phyloP scores from a whole-genome alignment of 2,888 invertebrate species.

The Eucera pruinosa region DNA sequence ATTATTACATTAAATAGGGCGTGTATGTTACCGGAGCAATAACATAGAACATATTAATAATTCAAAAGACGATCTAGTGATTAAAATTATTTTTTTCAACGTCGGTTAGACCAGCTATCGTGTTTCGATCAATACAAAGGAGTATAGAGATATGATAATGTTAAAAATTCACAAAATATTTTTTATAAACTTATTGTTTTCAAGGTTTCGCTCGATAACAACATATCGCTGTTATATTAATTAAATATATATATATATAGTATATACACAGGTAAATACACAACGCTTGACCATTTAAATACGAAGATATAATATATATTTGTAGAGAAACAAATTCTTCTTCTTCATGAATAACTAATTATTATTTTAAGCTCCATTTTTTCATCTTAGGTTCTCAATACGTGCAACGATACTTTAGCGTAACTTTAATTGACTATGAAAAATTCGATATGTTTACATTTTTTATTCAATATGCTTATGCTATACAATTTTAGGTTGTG shows the following conservation, averaged over 20 bases:
- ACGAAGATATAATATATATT: slow-evolving; percentile 27
- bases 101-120: neutral
- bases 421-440: neutral
- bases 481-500: slow-evolving; percentile 27
- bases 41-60: neutral
- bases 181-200: slow-evolving; percentile 57
- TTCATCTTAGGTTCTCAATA: slow-evolving; percentile 11
- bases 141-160: slow-evolving; percentile 34
- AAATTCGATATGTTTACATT: neutral
- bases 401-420: neutral
- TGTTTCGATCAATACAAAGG: slow-evolving; percentile 20
- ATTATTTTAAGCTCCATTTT: slow-evolving; percentile 5
- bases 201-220: slow-evolving; percentile 50
- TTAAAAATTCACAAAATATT: slow-evolving; percentile 49
- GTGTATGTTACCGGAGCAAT: slow-evolving; percentile 24
- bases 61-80: neutral
- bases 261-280: slow-evolving; percentile 34
- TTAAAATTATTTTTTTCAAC: neutral
- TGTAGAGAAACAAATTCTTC: slow-evolving; percentile 28
- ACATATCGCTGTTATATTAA: slow-evolving; percentile 57
- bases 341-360: slow-evolving; percentile 7
- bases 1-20: neutral
- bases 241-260: slow-evolving; percentile 46
- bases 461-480: slow-evolving; percentile 26
- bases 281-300: slow-evolving; percentile 45